These are phyloP conservation scores for Bufo gargarizans DNA, from an alignment of 2,113 vertebrate genomes.

Conservation along the genomic window DNA sequence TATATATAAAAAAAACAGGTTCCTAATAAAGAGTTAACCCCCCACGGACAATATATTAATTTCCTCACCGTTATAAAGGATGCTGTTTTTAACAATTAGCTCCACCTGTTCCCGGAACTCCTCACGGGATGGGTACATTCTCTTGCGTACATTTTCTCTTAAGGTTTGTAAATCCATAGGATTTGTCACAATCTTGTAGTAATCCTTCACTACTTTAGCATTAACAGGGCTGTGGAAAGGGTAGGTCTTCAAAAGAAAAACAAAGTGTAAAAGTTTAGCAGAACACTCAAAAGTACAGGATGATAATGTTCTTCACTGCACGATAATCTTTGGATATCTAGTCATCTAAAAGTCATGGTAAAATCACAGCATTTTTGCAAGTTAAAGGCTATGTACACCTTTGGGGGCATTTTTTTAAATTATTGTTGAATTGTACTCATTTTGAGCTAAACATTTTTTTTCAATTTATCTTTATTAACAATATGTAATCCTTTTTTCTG, in stretches of 20 bases:
- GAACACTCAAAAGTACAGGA: too few species aligned
- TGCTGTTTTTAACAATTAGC: slow-evolving; percentile 93
- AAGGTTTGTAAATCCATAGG: slow-evolving; percentile 98
- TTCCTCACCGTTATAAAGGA: slow-evolving; percentile 88
- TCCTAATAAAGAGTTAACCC: too few species aligned
- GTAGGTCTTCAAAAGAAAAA: slow-evolving; percentile 79
- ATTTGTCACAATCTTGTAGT: slow-evolving; percentile 95
- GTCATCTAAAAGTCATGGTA: too few species aligned
- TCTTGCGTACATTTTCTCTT: slow-evolving; percentile 93
- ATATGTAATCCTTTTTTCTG: too few species aligned
- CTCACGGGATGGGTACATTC: slow-evolving; percentile 92
- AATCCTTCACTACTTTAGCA: slow-evolving; percentile 95
- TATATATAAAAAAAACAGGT: slow-evolving; percentile 35
- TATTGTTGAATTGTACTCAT: too few species aligned
- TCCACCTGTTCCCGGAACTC: slow-evolving; percentile 96
- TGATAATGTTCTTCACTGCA: background rate
- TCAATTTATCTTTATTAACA: too few species aligned
- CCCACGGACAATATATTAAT: background rate
- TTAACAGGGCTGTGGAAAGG: slow-evolving; percentile 98
- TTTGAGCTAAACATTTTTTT: too few species aligned
- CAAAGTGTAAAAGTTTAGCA: too few species aligned
- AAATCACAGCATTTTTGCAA: too few species aligned
- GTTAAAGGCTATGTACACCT: too few species aligned
- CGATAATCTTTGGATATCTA: too few species aligned
- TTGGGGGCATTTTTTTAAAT: too few species aligned